A percentile compares a stretch with the other conserved stretches of the same genome.
phyloP scores from a whole-genome alignment of 2,113 vertebrate genomes.

The Pipra filicauda region DNA sequence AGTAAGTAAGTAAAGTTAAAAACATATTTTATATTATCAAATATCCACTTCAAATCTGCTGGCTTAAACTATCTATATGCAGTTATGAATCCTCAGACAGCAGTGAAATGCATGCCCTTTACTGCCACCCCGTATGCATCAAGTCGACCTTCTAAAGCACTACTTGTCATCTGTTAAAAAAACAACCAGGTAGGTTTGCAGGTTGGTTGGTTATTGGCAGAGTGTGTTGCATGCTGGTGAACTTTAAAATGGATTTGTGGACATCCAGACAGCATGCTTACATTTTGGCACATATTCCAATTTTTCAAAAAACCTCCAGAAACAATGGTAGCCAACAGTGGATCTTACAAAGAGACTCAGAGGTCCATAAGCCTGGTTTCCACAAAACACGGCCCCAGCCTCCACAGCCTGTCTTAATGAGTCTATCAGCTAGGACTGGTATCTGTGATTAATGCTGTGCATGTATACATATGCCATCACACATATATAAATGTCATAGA shows the following conservation, averaged over 20 bases:
- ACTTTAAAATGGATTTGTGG: neutral
- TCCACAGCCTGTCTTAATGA: neutral
- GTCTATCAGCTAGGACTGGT: neutral
- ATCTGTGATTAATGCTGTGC: neutral
- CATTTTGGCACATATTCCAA: neutral
- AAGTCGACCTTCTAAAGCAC: neutral
- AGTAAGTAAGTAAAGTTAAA: neutral
- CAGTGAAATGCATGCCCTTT: neutral
- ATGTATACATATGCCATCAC: neutral
- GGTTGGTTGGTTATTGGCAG: neutral
- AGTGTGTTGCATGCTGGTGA: neutral
- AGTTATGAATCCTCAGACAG: neutral
- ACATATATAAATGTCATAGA: neutral
- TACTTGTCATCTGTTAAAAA: neutral
- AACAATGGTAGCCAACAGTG: accelerated
- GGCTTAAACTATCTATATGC: neutral
- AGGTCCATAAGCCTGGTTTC: accelerated
- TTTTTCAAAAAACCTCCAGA: neutral
- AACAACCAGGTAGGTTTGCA: neutral
- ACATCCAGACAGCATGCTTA: neutral
- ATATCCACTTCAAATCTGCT: neutral
- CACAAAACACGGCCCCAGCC: neutral
- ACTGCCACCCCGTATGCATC: neutral
- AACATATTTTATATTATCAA: neutral
- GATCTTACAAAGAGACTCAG: neutral